Conservation (phyloP, 2,888 invertebrate species). For the Hyposoter dolosus region DNA sequence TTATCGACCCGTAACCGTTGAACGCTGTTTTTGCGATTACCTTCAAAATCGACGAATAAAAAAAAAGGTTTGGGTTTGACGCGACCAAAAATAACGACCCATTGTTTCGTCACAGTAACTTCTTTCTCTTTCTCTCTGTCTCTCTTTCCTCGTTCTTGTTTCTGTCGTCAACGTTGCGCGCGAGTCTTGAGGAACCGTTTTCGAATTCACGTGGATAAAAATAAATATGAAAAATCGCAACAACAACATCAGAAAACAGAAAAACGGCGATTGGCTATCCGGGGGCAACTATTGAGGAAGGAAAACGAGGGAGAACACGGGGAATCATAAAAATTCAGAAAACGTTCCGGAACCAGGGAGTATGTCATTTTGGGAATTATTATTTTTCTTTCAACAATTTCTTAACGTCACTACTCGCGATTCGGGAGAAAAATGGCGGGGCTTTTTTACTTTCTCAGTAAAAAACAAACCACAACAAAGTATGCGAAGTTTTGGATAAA, state of each 20-base stretch:
- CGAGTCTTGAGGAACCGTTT: constrained; percentile 36
- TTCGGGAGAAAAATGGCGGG: constrained; percentile 6
- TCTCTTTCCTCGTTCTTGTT: constrained; percentile 4
- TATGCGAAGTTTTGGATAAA: background rate
- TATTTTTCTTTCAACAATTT: constrained; percentile 3
- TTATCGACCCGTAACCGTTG: constrained; percentile 32
- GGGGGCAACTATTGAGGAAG: constrained; percentile 4
- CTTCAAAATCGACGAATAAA: constrained; percentile 39
- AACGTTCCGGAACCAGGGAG: constrained; percentile 1
- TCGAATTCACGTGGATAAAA: constrained; percentile 53
- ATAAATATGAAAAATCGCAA: constrained; percentile 11
- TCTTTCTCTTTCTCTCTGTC: constrained; percentile 10
- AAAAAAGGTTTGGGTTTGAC: constrained; percentile 21
- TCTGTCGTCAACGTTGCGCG: background rate
- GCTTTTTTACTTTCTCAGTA: background rate
- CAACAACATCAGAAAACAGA: constrained; percentile 3
- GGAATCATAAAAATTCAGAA: constrained; percentile 36
- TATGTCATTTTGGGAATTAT: background rate
- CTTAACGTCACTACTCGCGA: background rate
- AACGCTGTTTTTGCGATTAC: constrained; percentile 39
- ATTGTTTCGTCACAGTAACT: constrained; percentile 17
- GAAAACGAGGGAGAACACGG: constrained; percentile 30
- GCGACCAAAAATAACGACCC: constrained; percentile 46
- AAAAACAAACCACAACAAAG: background rate
- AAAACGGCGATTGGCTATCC: background rate